These are phyloP conservation scores for Tyria jacobaeae DNA, from an alignment of 2,888 invertebrate species.

Conservation along the genomic window DNA sequence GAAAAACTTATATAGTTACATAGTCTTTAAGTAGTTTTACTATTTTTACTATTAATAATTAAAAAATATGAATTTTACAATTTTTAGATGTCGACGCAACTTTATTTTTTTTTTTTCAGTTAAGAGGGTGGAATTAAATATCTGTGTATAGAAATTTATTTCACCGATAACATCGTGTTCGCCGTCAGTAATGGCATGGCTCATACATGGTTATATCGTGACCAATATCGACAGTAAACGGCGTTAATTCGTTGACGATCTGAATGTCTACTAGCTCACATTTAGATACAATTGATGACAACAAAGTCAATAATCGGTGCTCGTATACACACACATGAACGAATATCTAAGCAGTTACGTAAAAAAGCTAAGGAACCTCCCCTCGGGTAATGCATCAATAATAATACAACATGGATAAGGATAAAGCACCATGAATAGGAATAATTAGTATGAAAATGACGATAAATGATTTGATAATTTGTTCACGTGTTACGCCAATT, in stretches of 20 bases:
- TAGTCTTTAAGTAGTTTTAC: conserved; percentile 78
- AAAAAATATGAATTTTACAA: conserved; percentile 67
- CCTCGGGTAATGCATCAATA: background rate
- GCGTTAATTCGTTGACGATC: conserved; percentile 18
- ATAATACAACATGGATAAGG: conserved; percentile 22
- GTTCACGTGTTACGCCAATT: conserved; percentile 18
- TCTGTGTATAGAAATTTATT: conserved; percentile 71
- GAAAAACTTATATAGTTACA: conserved; percentile 67
- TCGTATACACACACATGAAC: background rate
- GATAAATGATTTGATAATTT: conserved; percentile 2
- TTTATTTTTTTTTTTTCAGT: conserved; percentile 52
- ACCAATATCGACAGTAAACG: conserved; percentile 13
- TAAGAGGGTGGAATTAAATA: conserved; percentile 46
- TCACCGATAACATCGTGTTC: conserved; percentile 42
- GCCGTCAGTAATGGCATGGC: conserved; percentile 22
- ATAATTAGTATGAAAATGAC: conserved; percentile 31
- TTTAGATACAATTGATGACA: conserved; percentile 14
- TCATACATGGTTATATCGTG: conserved; percentile 15
- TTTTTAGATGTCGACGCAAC: conserved; percentile 68
- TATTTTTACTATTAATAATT: conserved; percentile 70
- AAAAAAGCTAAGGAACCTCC: background rate
- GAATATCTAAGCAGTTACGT: background rate
- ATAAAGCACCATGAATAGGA: conserved; percentile 45
- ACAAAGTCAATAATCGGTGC: conserved; percentile 4
- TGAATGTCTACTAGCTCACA: conserved; percentile 16